Evolutionary conservation across 2,797 vertebrate genomes (phyloP).

Genomic region (Bradypodion ventrale): DNA sequence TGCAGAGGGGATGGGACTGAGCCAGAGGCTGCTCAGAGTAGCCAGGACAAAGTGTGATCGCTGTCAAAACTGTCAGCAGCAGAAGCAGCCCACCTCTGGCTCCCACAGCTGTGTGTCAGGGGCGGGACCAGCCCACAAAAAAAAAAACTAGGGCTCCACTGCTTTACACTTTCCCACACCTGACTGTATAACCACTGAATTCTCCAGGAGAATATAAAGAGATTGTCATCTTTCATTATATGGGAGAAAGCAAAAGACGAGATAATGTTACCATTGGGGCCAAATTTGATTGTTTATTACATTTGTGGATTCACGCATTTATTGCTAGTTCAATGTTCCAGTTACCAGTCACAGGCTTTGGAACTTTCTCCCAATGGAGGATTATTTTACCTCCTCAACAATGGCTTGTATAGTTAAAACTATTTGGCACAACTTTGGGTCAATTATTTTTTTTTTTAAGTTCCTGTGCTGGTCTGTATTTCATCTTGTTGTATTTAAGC

Average conservation of each 20-base stretch:
- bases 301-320: not conserved
- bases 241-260: not conserved
- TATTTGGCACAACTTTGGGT: not conserved
- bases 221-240: not conserved
- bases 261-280: not conserved
- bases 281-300: not conserved
- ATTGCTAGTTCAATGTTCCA: not conserved
- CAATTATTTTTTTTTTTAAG: not conserved
- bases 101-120: no score
- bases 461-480: not conserved
- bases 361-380: not conserved
- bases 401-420: not conserved
- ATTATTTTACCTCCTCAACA: not conserved
- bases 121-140: no score
- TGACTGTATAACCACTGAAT: not conserved
- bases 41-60: no score
- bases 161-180: no score
- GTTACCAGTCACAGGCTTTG: not conserved
- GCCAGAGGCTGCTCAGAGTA: no score
- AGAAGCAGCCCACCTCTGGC: no score
- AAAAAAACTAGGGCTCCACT: no score
- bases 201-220: not conserved
- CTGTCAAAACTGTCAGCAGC: no score
- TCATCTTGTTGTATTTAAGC: not conserved
- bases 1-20: no score